Evolutionary conservation across 2,113 vertebrate genomes (phyloP).

Genomic region (Natator depressus): DNA sequence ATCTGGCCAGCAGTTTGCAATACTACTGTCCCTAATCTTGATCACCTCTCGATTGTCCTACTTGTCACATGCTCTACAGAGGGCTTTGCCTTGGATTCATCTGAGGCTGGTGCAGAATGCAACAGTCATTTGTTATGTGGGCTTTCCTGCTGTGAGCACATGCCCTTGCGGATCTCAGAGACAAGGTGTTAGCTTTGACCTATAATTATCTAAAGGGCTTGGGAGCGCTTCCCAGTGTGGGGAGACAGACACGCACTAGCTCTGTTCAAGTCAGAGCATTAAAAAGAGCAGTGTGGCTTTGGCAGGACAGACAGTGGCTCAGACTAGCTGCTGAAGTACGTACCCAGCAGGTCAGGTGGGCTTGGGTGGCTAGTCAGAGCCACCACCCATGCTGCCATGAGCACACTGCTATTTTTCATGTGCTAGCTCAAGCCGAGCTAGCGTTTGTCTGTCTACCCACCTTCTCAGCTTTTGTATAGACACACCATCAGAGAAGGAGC

Average conservation of each 20-base stretch:
- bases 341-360: background rate
- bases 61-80: slow-evolving; percentile 24
- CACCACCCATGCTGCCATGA: background rate
- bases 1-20: slow-evolving; percentile 36
- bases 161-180: background rate
- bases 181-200: slow-evolving; percentile 61
- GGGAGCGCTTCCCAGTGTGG: background rate
- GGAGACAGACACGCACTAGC: background rate
- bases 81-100: background rate
- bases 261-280: background rate
- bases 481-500: background rate
- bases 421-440: background rate
- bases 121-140: background rate
- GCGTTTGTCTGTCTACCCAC: background rate
- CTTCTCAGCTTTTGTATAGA: background rate
- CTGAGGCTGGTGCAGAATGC: background rate
- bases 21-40: slow-evolving; percentile 15
- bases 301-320: background rate
- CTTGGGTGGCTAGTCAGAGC: background rate
- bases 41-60: slow-evolving; percentile 42
- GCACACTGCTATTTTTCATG: background rate
- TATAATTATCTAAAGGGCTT: slow-evolving; percentile 44
- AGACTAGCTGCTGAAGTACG: background rate
- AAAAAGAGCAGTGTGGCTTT: background rate
- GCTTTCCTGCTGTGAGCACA: background rate